phyloP scores from a whole-genome alignment of 2,113 vertebrate genomes.

The Arothron firmamentum region DNA sequence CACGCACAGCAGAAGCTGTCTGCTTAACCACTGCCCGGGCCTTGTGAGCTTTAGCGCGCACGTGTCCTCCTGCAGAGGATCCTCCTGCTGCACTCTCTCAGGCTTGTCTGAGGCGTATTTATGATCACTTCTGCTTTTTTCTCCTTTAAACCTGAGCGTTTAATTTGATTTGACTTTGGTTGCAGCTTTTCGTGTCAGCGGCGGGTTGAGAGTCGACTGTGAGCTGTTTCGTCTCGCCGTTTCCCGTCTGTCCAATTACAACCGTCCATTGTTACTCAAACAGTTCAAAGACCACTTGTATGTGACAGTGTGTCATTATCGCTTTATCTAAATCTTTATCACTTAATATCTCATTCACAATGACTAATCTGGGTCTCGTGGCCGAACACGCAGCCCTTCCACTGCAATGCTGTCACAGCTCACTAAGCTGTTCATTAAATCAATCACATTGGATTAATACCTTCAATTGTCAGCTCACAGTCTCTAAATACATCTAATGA shows the following conservation, averaged over 20 bases:
- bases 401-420: neutral
- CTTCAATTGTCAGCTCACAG: constrained; percentile 15
- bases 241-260: too few species aligned
- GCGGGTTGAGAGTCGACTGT: too few species aligned
- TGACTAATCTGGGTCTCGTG: constrained; percentile 6
- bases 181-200: too few species aligned
- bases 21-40: constrained; percentile 25
- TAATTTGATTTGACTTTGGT: too few species aligned
- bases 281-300: too few species aligned
- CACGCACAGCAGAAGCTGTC: constrained; percentile 26
- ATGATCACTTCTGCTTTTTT: too few species aligned
- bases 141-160: too few species aligned
- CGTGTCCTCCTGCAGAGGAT: neutral
- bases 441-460: constrained; percentile 20
- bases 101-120: neutral
- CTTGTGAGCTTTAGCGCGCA: neutral
- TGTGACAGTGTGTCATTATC: constrained; percentile 2
- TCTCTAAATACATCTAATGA: constrained; percentile 2
- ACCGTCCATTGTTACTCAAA: too few species aligned
- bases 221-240: too few species aligned
- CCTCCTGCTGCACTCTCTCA: neutral
- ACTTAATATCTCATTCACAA: constrained; percentile 9
- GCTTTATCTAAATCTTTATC: constrained; percentile 17
- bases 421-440: neutral
- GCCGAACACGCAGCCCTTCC: too few species aligned